Evolutionary conservation across 2,113 vertebrate genomes (phyloP).

Genomic region (Platichthys stellatus): DNA sequence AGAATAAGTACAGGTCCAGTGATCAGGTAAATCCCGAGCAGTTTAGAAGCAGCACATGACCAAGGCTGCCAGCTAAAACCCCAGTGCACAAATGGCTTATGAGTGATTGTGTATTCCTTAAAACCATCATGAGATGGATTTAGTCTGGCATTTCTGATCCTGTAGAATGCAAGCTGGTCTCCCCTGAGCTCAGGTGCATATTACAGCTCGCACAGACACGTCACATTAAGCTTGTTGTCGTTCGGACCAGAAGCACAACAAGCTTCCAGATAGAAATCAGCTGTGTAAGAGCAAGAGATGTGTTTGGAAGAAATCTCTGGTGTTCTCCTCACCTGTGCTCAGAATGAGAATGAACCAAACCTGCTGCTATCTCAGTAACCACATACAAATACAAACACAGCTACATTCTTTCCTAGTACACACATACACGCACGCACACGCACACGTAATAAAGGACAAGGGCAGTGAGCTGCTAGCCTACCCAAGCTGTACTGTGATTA

Average conservation of each 20-base stretch:
- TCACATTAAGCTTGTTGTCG: conserved; percentile 52
- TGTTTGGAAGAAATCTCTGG: conserved; percentile 47
- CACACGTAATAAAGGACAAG: neutral
- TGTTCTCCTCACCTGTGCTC: conserved; percentile 52
- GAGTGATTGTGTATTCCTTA: conserved; percentile 34
- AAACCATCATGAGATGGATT: conserved; percentile 60
- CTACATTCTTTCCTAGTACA: neutral
- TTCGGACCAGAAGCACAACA: conserved; percentile 53
- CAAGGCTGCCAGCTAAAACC: conserved; percentile 33
- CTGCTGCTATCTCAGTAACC: conserved; percentile 5
- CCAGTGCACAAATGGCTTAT: conserved; percentile 30
- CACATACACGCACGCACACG: neutral
- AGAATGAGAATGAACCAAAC: conserved; percentile 46
- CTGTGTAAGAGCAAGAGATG: conserved; percentile 40
- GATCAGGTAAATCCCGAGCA: conserved; percentile 48
- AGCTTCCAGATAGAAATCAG: conserved; percentile 60
- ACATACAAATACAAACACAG: conserved; percentile 6
- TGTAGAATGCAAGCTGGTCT: conserved; percentile 39
- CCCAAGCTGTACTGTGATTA: conserved; percentile 49
- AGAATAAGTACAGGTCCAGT: conserved; percentile 2
- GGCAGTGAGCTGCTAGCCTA: conserved; percentile 21
- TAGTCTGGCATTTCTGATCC: conserved; percentile 59
- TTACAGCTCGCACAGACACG: conserved; percentile 35
- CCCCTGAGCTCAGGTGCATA: conserved; percentile 30
- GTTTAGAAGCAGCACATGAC: conserved; percentile 51